These are phyloP conservation scores for Pollenia labialis DNA, from an alignment of 2,888 invertebrate species.

Conservation along the genomic window DNA sequence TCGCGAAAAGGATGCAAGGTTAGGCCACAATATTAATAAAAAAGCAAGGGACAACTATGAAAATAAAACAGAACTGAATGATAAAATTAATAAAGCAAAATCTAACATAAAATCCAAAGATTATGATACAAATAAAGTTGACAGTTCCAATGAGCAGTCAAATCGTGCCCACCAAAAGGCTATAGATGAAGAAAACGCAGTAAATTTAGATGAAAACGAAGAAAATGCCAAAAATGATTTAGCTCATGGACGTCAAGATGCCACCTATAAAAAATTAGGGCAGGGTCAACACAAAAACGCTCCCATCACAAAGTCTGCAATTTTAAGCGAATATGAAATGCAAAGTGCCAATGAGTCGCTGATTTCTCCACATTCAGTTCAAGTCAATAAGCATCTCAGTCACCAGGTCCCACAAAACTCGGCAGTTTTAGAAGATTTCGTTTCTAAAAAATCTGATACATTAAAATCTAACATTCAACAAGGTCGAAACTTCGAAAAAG, in stretches of 20 bases:
- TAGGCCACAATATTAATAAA: background rate
- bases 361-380: background rate
- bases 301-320: background rate
- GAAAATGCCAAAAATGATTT: background rate
- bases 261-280: background rate
- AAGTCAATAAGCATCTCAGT: background rate
- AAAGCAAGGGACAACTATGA: background rate
- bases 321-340: background rate
- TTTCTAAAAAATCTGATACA: conserved; percentile 75
- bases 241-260: background rate
- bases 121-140: background rate
- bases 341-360: background rate
- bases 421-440: conserved; percentile 72
- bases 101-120: background rate
- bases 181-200: background rate
- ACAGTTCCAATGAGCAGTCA: background rate
- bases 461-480: conserved; percentile 76
- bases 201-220: background rate
- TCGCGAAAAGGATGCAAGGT: background rate
- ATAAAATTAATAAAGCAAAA: conserved; percentile 10
- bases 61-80: background rate
- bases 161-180: background rate
- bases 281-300: background rate
- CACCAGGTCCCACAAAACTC: background rate
- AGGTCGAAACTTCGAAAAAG: conserved; percentile 78